Percentiles rank a stretch among this genome's conserved stretches.
Conservation (phyloP, 2,888 invertebrate genomes). For the Sipha maydis region DNA sequence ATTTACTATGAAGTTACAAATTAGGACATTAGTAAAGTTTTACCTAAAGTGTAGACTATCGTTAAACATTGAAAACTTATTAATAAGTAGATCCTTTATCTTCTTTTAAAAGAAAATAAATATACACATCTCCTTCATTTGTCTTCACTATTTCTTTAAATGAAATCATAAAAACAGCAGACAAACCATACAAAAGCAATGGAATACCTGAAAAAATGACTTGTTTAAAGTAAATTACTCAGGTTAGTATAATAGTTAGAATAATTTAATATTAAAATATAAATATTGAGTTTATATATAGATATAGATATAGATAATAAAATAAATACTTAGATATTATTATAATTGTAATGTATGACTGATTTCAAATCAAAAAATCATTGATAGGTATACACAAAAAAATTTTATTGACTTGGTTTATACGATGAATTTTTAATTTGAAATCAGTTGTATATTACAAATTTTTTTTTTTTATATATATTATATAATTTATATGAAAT, state of each 20-base stretch:
- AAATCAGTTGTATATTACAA: too few species aligned
- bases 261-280: neutral
- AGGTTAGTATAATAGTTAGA: neutral
- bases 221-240: neutral
- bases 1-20: neutral
- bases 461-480: too few species aligned
- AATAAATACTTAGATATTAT: too few species aligned
- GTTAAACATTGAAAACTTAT: neutral
- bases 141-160: constrained; percentile 83
- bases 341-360: too few species aligned
- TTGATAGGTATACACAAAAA: neutral
- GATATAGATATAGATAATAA: too few species aligned
- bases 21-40: too few species aligned
- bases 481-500: too few species aligned
- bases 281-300: neutral
- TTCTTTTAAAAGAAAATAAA: constrained; percentile 90
- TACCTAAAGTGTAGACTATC: too few species aligned
- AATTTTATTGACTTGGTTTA: too few species aligned
- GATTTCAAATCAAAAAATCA: neutral
- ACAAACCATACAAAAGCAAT: constrained; percentile 88
- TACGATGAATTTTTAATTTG: too few species aligned
- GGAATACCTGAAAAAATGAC: constrained; percentile 79
- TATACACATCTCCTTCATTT: constrained; percentile 77
- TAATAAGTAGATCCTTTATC: constrained; percentile 81
- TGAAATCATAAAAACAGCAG: constrained; percentile 82